A percentile compares a stretch with the other conserved stretches of the same genome.
Conservation (phyloP, 2,888 invertebrate genomes). For the Acholoe squamosa region DNA sequence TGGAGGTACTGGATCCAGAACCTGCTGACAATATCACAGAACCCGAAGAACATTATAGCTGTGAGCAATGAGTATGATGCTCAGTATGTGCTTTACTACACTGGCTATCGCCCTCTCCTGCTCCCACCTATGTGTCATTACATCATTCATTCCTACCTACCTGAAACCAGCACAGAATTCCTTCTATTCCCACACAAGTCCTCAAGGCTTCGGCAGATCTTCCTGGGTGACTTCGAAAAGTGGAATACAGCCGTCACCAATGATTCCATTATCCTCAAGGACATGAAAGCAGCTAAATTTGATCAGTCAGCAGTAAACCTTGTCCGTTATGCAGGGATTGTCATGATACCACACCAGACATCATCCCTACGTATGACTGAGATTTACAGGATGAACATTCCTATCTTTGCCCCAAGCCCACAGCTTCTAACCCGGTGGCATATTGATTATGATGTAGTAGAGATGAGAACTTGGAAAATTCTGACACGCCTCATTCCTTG, state of each 20-base stretch:
- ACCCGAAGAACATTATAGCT: slow-evolving; percentile 52
- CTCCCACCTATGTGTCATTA: neutral
- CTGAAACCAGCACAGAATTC: neutral
- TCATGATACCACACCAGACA: neutral
- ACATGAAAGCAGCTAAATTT: neutral
- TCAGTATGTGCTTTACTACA: slow-evolving; percentile 48
- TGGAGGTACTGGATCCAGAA: slow-evolving; percentile 58
- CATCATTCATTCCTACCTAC: slow-evolving; percentile 24
- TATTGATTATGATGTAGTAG: neutral
- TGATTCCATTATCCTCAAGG: neutral
- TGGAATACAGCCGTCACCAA: neutral
- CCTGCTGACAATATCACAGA: neutral
- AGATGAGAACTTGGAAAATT: neutral
- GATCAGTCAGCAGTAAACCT: slow-evolving; percentile 22
- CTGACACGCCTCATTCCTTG: neutral
- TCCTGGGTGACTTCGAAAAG: neutral
- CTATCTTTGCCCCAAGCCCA: slow-evolving; percentile 30
- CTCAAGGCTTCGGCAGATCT: neutral
- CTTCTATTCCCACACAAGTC: slow-evolving; percentile 19
- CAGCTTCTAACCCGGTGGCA: slow-evolving; percentile 36
- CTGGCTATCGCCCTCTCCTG: neutral
- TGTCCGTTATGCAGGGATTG: neutral
- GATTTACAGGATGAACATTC: slow-evolving; percentile 52
- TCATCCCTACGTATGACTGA: slow-evolving; percentile 39
- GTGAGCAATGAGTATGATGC: slow-evolving; percentile 61